phyloP scores from a whole-genome alignment of 1,140 invertebrate genomes.

The Caenorhabditis inopinata region DNA sequence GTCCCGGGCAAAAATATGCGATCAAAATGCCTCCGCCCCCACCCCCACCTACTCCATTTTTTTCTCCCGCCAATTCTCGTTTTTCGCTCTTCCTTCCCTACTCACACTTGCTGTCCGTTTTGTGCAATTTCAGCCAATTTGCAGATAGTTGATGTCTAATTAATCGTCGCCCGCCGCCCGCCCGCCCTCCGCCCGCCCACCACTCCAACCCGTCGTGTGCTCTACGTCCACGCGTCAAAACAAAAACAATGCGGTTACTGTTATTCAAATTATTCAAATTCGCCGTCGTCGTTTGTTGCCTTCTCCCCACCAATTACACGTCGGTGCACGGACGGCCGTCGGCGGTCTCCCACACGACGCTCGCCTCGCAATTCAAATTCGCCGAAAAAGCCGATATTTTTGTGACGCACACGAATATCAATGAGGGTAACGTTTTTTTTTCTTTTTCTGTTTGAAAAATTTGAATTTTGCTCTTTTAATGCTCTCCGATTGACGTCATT shows the following conservation, averaged over 20 bases:
- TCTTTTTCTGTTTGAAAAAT: too few relatives aligned
- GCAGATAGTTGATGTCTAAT: background rate
- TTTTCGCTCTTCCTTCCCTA: background rate
- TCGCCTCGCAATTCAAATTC: slow-evolving; percentile 22
- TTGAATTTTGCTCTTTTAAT: too few relatives aligned
- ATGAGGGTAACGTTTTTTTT: background rate
- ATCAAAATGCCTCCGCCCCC: too few relatives aligned
- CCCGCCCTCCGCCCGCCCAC: too few relatives aligned
- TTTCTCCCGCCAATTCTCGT: background rate
- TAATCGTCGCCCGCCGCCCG: too few relatives aligned
- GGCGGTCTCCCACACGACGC: background rate
- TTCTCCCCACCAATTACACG: background rate
- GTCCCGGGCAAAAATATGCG: too few relatives aligned
- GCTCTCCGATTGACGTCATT: background rate
- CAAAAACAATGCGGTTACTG: slow-evolving; percentile 14
- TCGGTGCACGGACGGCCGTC: background rate
- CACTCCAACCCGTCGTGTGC: too few relatives aligned
- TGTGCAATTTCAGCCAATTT: background rate
- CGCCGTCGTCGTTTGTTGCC: too few relatives aligned
- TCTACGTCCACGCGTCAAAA: background rate
- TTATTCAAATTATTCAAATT: background rate
- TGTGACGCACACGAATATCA: slow-evolving; percentile 31
- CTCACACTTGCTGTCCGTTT: background rate
- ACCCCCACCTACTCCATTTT: background rate
- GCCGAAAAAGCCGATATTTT: slow-evolving; percentile 32